These are phyloP conservation scores for Poecile montanus DNA, from an alignment of 2,797 vertebrate genomes.

Conservation along the genomic window DNA sequence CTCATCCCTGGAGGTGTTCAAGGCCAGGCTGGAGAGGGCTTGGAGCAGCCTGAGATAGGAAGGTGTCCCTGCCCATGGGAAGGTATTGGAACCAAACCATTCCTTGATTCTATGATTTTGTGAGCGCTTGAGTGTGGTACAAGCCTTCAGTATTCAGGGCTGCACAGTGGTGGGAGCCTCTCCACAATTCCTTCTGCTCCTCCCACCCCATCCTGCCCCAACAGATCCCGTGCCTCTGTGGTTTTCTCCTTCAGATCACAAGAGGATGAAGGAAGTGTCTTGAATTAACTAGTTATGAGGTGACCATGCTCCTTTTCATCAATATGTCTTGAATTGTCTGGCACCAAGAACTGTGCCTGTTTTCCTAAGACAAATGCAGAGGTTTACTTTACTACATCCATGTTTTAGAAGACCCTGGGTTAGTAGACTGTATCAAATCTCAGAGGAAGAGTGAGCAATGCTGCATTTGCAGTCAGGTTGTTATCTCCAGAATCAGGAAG, in stretches of 20 bases:
- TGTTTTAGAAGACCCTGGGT: neutral
- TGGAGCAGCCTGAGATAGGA: neutral
- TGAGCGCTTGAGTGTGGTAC: neutral
- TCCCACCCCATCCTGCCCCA: accelerated
- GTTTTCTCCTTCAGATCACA: neutral
- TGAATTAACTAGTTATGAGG: neutral
- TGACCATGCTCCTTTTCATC: neutral
- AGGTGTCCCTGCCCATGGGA: neutral
- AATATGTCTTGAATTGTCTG: accelerated
- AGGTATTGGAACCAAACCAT: neutral
- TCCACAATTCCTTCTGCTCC: neutral
- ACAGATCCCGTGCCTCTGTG: accelerated
- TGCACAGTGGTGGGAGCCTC: neutral
- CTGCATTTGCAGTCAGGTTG: neutral
- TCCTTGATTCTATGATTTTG: neutral
- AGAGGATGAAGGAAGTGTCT: neutral
- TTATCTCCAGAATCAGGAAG: constrained; percentile 14
- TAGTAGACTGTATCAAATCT: neutral
- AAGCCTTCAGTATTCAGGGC: neutral
- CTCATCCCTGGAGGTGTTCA: neutral
- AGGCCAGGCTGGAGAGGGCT: neutral
- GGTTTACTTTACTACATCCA: neutral
- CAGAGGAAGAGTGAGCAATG: neutral
- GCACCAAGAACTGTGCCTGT: neutral
- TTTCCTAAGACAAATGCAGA: neutral